phyloP scores from a whole-genome alignment of 2,888 invertebrate species.

The Netelia virgata region DNA sequence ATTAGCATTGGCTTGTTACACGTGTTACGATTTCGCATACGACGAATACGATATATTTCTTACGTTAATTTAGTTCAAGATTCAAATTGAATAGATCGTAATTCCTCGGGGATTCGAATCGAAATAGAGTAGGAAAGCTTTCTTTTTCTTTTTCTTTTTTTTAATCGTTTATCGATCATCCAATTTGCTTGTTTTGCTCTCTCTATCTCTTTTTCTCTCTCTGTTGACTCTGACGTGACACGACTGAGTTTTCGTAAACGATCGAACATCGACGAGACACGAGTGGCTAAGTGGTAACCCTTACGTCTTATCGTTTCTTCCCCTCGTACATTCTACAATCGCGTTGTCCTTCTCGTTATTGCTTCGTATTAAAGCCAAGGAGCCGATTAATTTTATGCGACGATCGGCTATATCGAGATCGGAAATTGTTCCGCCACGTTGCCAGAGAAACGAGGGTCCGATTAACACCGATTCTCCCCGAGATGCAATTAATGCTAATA shows the following conservation, averaged over 20 bases:
- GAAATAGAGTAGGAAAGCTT: background rate
- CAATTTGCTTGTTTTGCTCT: conserved; percentile 15
- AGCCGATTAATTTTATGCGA: conserved; percentile 29
- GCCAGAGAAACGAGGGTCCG: conserved; percentile 22
- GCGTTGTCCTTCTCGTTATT: background rate
- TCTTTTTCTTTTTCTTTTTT: too few species aligned
- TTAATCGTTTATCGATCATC: conserved; percentile 22
- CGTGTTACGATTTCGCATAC: conserved; percentile 23
- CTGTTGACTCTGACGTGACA: conserved; percentile 26
- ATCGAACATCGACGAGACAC: background rate
- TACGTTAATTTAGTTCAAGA: background rate
- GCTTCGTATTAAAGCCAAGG: background rate
- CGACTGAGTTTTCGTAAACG: conserved; percentile 6
- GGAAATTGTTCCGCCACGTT: background rate
- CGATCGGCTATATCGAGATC: conserved; percentile 39
- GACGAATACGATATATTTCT: conserved; percentile 1
- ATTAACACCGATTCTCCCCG: background rate
- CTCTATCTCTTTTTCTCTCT: background rate
- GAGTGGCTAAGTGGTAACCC: conserved; percentile 40
- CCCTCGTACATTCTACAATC: conserved; percentile 15
- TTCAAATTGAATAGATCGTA: conserved; percentile 32
- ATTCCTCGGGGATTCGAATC: conserved; percentile 12
- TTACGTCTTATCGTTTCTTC: conserved; percentile 10
- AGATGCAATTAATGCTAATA: conserved; percentile 8
- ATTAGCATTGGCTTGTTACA: conserved; percentile 42